Base-by-base conservation (phyloP, 1,140 invertebrate species). In the Cotesia vestalis region DNA sequence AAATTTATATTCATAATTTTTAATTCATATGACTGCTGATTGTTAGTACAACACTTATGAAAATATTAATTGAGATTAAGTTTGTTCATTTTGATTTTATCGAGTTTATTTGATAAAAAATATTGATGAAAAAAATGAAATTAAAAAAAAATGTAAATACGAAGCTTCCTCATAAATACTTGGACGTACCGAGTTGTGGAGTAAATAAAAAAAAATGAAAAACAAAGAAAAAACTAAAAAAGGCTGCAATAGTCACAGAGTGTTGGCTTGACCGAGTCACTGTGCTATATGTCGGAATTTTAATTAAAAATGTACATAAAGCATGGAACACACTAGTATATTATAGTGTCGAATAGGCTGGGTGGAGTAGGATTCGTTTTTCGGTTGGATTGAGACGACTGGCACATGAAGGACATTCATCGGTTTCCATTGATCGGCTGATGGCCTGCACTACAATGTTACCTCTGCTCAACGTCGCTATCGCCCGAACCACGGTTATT, bases 381-480 rank as follows among this genome's bases (percentile, higher is more conserved):
- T 78, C 73, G 75, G 74, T 72, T 69, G 76, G 75, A 75, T 60
- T 64, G 53, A 66, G 73, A 70, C 59, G 69, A 67, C 67, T n/a
- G 55, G 52, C 70, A 52, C 67, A 73, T 61, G 55, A 59, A 68
- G 75, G 62, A 73, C 76, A 77, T 74, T 80, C 79, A 77, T 78
- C 74, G 70, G 53, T 73, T 80, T 75, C 73, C 74, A 81, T 78
- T 76, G 77, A 81, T 73, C 67, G 69, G 69, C 51, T 53, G 66
- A 64, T 72, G 63, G 51, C 72, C 66, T 63, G 60, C 11, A 11
- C 6, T 73, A 77, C 79, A 78, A 79, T 76, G 57, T 74, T 73
- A 52, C 66, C 4, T 53, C 14, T 57, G 4, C 63, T 27, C 27
- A 3, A 27, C 20, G n/a, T 17, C 63, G 35, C 62, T 52, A 35